Evolutionary conservation across 2,113 vertebrate species (phyloP).

Genomic region (Grammomys dolichurus): DNA sequence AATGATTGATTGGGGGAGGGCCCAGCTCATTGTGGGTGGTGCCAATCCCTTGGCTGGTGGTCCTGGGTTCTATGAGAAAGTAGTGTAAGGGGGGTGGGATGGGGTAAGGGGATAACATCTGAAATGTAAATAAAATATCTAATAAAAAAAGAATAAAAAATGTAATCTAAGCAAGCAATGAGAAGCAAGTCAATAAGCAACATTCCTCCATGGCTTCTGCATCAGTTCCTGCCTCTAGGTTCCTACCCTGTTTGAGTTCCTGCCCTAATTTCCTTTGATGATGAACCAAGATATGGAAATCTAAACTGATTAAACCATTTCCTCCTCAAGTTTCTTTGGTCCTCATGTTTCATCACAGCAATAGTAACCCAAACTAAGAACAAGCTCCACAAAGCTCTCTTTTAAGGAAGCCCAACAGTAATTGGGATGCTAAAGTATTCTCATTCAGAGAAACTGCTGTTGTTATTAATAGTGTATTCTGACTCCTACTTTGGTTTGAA

Average conservation of each 20-base stretch:
- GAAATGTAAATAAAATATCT: too few relatives aligned
- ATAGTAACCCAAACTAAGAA: neutral
- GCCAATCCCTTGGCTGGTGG: neutral
- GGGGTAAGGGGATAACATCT: too few relatives aligned
- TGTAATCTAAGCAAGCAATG: neutral
- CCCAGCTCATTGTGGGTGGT: neutral
- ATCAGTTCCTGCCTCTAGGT: neutral
- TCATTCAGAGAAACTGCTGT: neutral
- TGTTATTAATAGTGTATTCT: neutral
- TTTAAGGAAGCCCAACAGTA: neutral
- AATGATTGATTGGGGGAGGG: neutral
- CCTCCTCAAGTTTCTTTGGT: neutral
- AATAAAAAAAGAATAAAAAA: too few relatives aligned
- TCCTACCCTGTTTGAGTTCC: neutral
- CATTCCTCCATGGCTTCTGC: neutral
- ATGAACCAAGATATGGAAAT: neutral
- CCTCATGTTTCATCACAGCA: neutral
- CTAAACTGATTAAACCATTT: neutral
- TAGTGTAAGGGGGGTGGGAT: neutral
- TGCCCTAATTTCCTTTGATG: neutral
- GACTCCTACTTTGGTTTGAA: neutral
- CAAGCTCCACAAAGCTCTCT: neutral
- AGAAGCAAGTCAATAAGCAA: neutral
- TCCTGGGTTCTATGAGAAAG: neutral
- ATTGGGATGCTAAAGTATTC: neutral